Percentiles rank a stretch among this genome's conserved stretches.
Conservation (phyloP, 2,888 invertebrate species). For the Stenchaetothrips biformis region DNA sequence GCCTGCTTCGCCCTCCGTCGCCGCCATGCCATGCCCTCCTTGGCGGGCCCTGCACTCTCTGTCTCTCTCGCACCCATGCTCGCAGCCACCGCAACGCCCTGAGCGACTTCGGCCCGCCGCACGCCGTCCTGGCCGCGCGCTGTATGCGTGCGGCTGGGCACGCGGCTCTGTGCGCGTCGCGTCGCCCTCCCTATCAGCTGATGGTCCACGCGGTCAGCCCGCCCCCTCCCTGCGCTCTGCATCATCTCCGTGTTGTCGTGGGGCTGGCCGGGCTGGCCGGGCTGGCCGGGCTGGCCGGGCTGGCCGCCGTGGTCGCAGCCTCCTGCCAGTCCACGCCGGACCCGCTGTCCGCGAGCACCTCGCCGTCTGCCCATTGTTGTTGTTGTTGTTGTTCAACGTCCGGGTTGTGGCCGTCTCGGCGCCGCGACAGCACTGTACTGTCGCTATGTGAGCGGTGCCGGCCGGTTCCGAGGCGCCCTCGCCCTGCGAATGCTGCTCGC, state of each 20-base stretch:
- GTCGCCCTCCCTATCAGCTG: no score
- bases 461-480: no score
- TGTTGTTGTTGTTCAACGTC: no score
- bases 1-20: background rate
- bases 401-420: no score
- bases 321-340: background rate
- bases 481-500: background rate
- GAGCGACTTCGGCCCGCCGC: background rate
- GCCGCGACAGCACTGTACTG: no score
- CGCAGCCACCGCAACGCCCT: background rate
- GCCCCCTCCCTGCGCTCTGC: background rate
- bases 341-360: background rate
- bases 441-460: no score
- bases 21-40: background rate
- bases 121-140: no score
- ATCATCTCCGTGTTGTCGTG: no score
- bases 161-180: no score
- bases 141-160: no score
- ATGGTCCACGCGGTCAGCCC: background rate
- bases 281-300: background rate
- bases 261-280: no score
- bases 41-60: background rate
- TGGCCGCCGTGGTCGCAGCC: background rate
- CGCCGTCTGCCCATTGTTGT: background rate
- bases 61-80: background rate